Evolutionary conservation across 2,113 vertebrate genomes (phyloP), one percentile per base, ranked within the genome.

Genomic region (Leptobrachium ailaonicum): DNA sequence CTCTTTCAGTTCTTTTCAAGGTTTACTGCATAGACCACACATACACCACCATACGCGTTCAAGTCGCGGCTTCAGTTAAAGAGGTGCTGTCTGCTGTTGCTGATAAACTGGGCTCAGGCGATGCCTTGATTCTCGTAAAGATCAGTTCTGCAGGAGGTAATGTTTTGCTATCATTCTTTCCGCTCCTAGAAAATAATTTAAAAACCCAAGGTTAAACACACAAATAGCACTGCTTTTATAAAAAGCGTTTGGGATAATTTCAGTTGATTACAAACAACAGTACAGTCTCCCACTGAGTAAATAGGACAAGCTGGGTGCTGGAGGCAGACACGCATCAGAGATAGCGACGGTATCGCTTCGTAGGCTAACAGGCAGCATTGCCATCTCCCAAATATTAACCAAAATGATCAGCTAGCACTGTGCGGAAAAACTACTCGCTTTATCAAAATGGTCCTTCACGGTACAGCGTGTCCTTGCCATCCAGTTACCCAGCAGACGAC

Each of bases 1-100:
- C 50, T 40, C 1, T 76, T 58, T 66, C 82, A 99, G 98, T 99
- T 87, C 90, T 99, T 32, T 96, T 99, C 85, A 98, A 98, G 89
- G 96, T 99, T 70, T 98, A 96, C 88, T 99, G 97, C 90, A 85
- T 92, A 71, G 97, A 99, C 90, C 97, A 98, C 87, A 98, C 97
- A 72, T 99, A 99, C 82, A 98, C 94, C 50, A 99, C 98, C 6
- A 99, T 99, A 71, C 92, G 98, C 1, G 95, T 96, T 43, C 92
- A 94, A 0, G 93, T 99, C 77, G 91, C 91, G 0, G 93, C 97
- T 69, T 96, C 95, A 0, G 97, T 97, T 87, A 94, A 93, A 83
- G 97, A 99, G 87, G 94, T 99, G 84, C 92, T 97, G 82, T 79
- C 89, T 0, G 95, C 96, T 0, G 94, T 97, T 76, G 93, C 96